phyloP scores from a whole-genome alignment of 1,140 invertebrate genomes.

The Lycorma delicatula region DNA sequence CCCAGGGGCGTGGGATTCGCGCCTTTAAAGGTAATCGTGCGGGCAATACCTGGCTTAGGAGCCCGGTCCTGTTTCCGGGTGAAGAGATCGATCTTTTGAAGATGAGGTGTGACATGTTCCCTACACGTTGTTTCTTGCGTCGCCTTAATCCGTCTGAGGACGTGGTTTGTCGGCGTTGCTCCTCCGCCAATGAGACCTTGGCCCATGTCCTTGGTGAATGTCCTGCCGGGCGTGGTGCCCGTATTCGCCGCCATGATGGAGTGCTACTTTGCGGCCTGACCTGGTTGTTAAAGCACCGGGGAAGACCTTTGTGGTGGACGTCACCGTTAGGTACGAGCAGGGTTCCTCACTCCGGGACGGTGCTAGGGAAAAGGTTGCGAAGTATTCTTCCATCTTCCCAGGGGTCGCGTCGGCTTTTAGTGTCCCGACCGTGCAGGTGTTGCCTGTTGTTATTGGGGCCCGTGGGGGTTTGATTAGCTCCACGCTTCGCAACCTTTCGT shows the following conservation, averaged over 20 bases:
- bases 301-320: no score
- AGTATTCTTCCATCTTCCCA: no score
- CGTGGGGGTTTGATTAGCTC: no score
- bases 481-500: no score
- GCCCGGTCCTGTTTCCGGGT: not conserved
- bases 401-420: no score
- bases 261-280: no score
- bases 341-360: no score
- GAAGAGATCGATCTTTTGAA: constrained; percentile 2
- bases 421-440: no score
- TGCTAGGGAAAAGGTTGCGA: no score
- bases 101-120: not conserved
- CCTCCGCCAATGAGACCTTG: not conserved
- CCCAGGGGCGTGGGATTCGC: not conserved
- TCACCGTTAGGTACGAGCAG: no score
- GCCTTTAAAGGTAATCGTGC: not conserved
- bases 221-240: not conserved
- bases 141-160: not conserved
- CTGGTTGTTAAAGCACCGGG: no score
- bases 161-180: not conserved
- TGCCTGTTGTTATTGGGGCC: no score
- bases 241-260: not conserved
- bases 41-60: not conserved
- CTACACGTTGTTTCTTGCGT: not conserved
- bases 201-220: not conserved